These are phyloP conservation scores for Synanthedon tipuliformis DNA, from an alignment of 2,888 invertebrate species.

Conservation along the genomic window DNA sequence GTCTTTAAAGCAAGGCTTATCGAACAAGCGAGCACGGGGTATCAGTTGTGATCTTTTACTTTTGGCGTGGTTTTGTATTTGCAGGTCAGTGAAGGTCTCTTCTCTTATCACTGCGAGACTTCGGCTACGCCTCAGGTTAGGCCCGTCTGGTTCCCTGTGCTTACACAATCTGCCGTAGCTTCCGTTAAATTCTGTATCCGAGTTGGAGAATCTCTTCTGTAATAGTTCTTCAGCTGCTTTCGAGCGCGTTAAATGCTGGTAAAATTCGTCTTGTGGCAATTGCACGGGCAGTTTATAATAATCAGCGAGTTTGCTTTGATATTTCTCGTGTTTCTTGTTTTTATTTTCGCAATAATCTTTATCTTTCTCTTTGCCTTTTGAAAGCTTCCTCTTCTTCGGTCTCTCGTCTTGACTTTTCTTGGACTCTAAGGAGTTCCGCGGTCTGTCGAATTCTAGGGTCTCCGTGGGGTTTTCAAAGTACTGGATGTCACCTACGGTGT, in stretches of 20 bases:
- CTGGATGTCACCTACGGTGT: constrained; percentile 61
- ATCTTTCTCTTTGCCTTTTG: constrained; percentile 49
- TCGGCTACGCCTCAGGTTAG: constrained; percentile 74
- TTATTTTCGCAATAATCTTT: constrained; percentile 37
- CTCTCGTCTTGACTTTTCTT: constrained; percentile 54
- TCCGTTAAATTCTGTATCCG: constrained; percentile 58
- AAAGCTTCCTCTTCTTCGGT: constrained; percentile 56
- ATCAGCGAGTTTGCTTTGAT: constrained; percentile 61
- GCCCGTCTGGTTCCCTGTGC: constrained; percentile 60
- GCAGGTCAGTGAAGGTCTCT: constrained; percentile 78
- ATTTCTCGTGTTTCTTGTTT: constrained; percentile 59
- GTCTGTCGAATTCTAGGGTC: constrained; percentile 59
- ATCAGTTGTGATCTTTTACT: constrained; percentile 81
- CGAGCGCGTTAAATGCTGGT: constrained; percentile 58
- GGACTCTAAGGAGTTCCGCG: constrained; percentile 48
- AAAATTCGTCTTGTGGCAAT: constrained; percentile 63
- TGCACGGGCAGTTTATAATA: constrained; percentile 60
- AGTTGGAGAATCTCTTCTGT: constrained; percentile 56
- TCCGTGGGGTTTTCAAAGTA: constrained; percentile 66
- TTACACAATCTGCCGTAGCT: constrained; percentile 63
- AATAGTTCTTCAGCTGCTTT: constrained; percentile 58
- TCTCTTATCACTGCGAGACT: constrained; percentile 83
- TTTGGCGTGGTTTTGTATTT: constrained; percentile 73
- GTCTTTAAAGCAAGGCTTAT: constrained; percentile 79
- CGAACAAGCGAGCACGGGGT: constrained; percentile 82